Percentiles rank a stretch among this genome's conserved stretches.
Conservation (phyloP, 92 coral and sea anemone genomes). For the Zoanthus solanderi region DNA sequence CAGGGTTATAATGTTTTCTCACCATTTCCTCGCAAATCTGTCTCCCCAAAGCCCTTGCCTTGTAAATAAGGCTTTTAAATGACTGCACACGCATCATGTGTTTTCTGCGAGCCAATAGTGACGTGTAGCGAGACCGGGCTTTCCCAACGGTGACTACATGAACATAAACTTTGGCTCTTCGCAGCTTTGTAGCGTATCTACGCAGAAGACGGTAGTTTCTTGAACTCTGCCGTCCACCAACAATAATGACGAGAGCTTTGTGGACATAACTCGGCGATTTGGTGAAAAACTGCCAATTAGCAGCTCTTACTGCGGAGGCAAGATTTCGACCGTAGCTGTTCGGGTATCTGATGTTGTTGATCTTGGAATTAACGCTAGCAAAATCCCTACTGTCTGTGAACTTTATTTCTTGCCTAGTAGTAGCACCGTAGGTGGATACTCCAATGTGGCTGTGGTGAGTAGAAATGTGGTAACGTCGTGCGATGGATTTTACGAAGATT, state of each 20-base stretch:
- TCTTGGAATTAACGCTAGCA: neutral
- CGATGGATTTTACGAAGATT: conserved; percentile 50
- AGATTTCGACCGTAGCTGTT: conserved; percentile 76
- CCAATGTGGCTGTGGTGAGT: conserved; percentile 88
- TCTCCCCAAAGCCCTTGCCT: neutral
- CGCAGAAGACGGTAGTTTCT: conserved; percentile 13
- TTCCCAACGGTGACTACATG: conserved; percentile 17
- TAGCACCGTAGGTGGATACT: conserved; percentile 75
- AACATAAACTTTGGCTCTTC: neutral
- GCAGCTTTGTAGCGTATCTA: neutral
- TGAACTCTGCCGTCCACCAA: conserved; percentile 61
- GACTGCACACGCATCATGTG: neutral
- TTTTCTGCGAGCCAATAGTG: neutral
- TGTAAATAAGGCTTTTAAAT: neutral
- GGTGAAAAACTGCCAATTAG: conserved; percentile 61
- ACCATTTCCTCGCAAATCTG: neutral
- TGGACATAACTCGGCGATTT: conserved; percentile 80
- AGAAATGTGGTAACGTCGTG: conserved; percentile 75
- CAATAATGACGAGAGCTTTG: conserved; percentile 72
- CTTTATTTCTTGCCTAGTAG: conserved; percentile 63
- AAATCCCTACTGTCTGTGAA: neutral
- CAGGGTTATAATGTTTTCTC: neutral
- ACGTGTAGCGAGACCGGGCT: neutral
- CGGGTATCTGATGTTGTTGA: conserved; percentile 58
- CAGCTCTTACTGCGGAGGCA: conserved; percentile 73